Evolutionary conservation across 2,797 vertebrate species (phyloP).

Genomic region (Scomberomorus guttatus): DNA sequence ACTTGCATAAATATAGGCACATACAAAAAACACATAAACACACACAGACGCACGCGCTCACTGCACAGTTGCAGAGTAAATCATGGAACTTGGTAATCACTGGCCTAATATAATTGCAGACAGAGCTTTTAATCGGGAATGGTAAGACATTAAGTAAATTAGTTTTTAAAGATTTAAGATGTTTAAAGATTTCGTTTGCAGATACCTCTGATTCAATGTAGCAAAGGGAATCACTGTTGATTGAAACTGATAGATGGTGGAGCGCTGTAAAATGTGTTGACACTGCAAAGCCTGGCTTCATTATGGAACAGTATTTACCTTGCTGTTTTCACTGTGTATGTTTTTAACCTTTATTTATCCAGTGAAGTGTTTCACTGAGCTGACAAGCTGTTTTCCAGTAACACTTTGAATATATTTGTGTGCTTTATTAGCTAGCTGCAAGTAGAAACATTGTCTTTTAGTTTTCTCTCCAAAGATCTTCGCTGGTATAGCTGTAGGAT

Average conservation of each 20-base stretch:
- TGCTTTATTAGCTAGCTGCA: background rate
- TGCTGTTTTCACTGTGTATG: constrained; percentile 13
- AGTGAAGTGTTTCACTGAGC: background rate
- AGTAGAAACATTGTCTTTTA: background rate
- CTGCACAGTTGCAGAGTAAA: constrained; percentile 87
- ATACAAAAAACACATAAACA: constrained; percentile 55
- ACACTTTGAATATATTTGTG: background rate
- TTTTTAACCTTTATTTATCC: constrained; percentile 35
- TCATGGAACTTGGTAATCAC: constrained; percentile 93
- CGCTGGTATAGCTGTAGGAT: background rate
- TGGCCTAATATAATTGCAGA: constrained; percentile 93
- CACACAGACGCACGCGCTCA: constrained; percentile 57
- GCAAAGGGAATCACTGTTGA: constrained; percentile 77
- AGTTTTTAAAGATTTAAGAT: constrained; percentile 91
- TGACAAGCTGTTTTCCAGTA: constrained; percentile 7
- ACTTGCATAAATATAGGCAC: constrained; percentile 36
- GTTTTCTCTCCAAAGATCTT: background rate
- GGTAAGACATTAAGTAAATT: constrained; percentile 93
- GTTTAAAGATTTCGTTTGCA: constrained; percentile 86
- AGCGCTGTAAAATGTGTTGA: constrained; percentile 71
- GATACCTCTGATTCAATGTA: constrained; percentile 81
- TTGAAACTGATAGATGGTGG: constrained; percentile 78
- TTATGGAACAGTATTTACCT: constrained; percentile 48
- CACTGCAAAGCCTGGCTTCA: constrained; percentile 58
- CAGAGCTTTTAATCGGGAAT: constrained; percentile 94